Evolutionary conservation across 1,140 invertebrate genomes (phyloP).

Genomic region (Scaptomyza montana): DNA sequence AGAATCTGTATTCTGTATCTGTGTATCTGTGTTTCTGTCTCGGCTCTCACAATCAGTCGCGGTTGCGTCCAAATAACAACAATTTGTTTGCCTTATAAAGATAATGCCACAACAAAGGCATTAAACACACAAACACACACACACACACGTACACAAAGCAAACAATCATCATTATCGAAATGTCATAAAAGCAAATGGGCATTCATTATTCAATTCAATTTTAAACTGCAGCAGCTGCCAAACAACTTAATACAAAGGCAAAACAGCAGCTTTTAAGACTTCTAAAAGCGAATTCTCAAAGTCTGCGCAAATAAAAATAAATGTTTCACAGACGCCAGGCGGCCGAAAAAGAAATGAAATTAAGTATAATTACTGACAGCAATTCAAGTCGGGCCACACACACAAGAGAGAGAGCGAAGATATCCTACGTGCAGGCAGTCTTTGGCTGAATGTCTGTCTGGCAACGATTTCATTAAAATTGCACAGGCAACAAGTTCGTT

Average conservation of each 20-base stretch:
- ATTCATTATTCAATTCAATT: constrained; percentile 75
- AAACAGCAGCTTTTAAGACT: constrained; percentile 31
- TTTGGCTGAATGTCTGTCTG: constrained; percentile 41
- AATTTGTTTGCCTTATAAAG: constrained; percentile 79
- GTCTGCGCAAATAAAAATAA: constrained; percentile 63
- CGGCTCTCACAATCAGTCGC: constrained; percentile 20
- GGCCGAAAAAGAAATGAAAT: constrained; percentile 60
- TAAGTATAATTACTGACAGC: constrained; percentile 81
- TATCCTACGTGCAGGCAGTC: constrained; percentile 59
- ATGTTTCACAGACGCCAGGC: constrained; percentile 61
- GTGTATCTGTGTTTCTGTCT: not conserved
- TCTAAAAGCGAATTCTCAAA: constrained; percentile 10
- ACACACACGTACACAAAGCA: not conserved
- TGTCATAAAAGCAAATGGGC: constrained; percentile 81
- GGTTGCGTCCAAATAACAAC: constrained; percentile 65
- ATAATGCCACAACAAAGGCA: constrained; percentile 75
- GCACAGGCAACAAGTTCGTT: constrained; percentile 19
- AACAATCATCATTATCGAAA: constrained; percentile 80
- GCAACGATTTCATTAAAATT: constrained; percentile 81
- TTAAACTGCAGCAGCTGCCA: constrained; percentile 76
- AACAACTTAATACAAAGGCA: constrained; percentile 78
- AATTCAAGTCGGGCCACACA: constrained; percentile 67
- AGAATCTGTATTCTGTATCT: constrained; percentile 9
- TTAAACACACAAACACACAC: constrained; percentile 40
- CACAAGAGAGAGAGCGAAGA: constrained; percentile 26